Conservation (phyloP, 2,888 invertebrate genomes). For the Minunthozetes semirufus region DNA sequence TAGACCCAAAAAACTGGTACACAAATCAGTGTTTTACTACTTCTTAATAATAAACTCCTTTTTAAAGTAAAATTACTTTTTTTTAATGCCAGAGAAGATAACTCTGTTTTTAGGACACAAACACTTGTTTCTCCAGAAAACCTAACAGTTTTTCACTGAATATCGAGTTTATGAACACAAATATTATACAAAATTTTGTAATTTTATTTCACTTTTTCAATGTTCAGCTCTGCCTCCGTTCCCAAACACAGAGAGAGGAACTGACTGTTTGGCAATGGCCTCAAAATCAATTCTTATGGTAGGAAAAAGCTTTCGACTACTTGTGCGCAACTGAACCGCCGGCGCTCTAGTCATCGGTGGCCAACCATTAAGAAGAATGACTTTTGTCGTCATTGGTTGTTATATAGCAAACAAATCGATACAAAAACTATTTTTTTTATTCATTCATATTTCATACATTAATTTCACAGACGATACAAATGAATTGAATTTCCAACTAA, state of each 20-base stretch:
- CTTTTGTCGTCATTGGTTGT: not conserved
- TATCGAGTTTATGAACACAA: not conserved
- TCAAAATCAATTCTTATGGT: not conserved
- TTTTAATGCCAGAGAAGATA: not conserved
- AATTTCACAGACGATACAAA: too few species aligned
- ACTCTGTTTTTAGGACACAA: not conserved
- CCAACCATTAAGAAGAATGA: not conserved
- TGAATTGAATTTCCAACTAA: too few species aligned
- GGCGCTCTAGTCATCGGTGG: not conserved
- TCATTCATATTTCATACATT: too few species aligned
- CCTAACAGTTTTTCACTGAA: not conserved
- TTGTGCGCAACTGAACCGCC: not conserved
- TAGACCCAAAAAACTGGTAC: not conserved
- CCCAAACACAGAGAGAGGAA: not conserved
- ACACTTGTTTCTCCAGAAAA: not conserved
- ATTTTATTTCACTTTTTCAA: not conserved
- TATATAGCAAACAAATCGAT: too few species aligned
- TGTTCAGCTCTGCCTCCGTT: not conserved
- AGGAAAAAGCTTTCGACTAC: not conserved
- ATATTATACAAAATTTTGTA: not conserved
- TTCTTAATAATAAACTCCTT: not conserved
- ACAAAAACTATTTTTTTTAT: too few species aligned
- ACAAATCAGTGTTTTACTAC: not conserved
- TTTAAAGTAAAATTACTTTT: not conserved
- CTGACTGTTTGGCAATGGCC: slow-evolving; percentile 6